Conservation (phyloP, 2,888 invertebrate genomes). For the Criorhina ranunculi region DNA sequence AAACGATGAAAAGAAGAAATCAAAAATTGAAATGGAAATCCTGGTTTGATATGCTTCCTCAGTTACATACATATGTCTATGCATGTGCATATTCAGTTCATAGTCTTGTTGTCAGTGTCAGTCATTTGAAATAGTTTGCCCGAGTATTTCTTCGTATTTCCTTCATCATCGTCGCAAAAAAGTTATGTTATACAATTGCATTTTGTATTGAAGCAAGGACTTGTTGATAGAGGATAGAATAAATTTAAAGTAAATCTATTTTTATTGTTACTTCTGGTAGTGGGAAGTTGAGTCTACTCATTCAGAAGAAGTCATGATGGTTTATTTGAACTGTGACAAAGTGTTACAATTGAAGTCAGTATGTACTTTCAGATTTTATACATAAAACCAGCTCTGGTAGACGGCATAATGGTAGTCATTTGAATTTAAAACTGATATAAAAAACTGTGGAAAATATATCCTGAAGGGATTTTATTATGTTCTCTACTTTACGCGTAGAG, state of each 20-base stretch:
- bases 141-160: background rate
- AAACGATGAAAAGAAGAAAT: conserved; percentile 10
- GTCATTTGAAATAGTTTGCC: background rate
- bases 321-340: background rate
- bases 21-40: conserved; percentile 1
- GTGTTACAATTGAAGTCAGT: background rate
- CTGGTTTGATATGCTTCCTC: background rate
- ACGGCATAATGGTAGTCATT: no score
- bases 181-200: conserved; percentile 26
- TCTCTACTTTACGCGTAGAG: no score
- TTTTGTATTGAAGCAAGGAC: background rate
- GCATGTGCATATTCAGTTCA: no score
- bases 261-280: background rate
- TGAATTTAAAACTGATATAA: no score
- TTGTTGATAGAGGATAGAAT: conserved; percentile 16
- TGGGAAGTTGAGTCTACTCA: background rate
- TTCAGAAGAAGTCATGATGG: background rate
- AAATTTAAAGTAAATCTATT: conserved; percentile 4
- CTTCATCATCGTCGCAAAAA: background rate
- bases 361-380: no score
- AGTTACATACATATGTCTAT: no score
- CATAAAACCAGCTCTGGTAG: no score
- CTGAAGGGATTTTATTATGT: no score
- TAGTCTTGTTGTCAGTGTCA: background rate
- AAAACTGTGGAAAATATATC: no score